phyloP scores from a whole-genome alignment of 2,888 invertebrate species.

The Pseudococcus longispinus region DNA sequence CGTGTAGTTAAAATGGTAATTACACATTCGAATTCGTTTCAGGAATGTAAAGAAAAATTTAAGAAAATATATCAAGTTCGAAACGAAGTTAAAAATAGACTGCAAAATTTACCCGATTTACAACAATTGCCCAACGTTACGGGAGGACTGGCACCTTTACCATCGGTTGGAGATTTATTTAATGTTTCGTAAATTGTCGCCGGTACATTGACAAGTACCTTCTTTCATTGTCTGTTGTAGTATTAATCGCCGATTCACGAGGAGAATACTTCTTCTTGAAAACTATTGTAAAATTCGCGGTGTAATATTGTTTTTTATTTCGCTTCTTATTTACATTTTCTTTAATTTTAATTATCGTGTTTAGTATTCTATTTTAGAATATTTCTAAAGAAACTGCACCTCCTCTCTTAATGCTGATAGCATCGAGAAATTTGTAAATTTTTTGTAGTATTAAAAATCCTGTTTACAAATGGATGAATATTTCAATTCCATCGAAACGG shows the following conservation, averaged over 20 bases:
- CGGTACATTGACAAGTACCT: constrained; percentile 58
- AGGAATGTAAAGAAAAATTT: constrained; percentile 92
- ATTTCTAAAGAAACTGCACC: not conserved
- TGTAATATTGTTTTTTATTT: constrained; percentile 43
- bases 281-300: constrained; percentile 49
- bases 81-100: constrained; percentile 88
- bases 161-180: constrained; percentile 94
- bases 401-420: not conserved
- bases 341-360: constrained; percentile 8
- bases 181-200: constrained; percentile 65
- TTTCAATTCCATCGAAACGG: not conserved
- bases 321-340: constrained; percentile 12
- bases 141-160: constrained; percentile 89
- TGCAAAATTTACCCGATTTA: constrained; percentile 91
- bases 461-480: not conserved
- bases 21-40: constrained; percentile 59
- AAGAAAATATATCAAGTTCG: constrained; percentile 85
- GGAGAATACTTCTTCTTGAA: constrained; percentile 2
- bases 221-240: constrained; percentile 3
- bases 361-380: constrained; percentile 28
- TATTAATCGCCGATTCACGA: not conserved
- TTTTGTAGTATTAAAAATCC: not conserved
- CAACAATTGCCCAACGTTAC: constrained; percentile 91
- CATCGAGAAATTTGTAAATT: constrained; percentile 6
- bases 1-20: constrained; percentile 15